A percentile compares a stretch with the other conserved stretches of the same genome.
Conservation (phyloP, 2,113 vertebrate genomes). For the Machaerirhynchus nigripectus region DNA sequence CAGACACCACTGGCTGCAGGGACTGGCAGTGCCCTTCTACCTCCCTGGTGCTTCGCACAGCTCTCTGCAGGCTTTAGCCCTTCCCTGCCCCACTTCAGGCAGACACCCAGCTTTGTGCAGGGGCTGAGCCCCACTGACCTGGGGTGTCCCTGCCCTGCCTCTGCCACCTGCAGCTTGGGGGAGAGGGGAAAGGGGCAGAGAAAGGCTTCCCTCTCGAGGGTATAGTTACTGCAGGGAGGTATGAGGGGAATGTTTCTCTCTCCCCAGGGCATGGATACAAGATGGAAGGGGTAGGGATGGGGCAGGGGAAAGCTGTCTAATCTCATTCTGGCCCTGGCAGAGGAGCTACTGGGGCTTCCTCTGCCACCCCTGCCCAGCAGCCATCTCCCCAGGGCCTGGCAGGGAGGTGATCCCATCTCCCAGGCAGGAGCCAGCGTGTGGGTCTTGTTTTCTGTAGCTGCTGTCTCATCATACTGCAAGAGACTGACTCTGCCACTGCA, state of each 20-base stretch:
- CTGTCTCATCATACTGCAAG: neutral
- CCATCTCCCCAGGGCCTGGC: neutral
- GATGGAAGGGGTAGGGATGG: neutral
- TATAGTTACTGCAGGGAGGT: neutral
- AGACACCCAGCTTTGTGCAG: neutral
- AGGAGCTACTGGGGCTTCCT: neutral
- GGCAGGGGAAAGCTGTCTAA: neutral
- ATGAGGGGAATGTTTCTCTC: neutral
- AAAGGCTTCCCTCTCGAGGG: neutral
- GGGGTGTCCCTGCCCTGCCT: neutral
- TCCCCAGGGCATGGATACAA: neutral
- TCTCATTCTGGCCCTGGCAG: neutral
- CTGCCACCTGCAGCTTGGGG: neutral
- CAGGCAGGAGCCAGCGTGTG: neutral
- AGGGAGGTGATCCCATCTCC: neutral
- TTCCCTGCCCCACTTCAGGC: neutral
- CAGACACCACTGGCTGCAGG: constrained; percentile 15
- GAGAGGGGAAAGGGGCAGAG: neutral
- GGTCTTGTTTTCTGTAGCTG: neutral
- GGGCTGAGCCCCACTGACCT: neutral
- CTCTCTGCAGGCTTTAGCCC: constrained; percentile 29
- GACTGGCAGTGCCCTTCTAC: neutral
- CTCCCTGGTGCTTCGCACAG: neutral
- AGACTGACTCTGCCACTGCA: neutral
- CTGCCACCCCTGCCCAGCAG: neutral